These are phyloP conservation scores for Hippocampus kuda DNA, from an alignment of 2,797 vertebrate species.

Conservation along the genomic window DNA sequence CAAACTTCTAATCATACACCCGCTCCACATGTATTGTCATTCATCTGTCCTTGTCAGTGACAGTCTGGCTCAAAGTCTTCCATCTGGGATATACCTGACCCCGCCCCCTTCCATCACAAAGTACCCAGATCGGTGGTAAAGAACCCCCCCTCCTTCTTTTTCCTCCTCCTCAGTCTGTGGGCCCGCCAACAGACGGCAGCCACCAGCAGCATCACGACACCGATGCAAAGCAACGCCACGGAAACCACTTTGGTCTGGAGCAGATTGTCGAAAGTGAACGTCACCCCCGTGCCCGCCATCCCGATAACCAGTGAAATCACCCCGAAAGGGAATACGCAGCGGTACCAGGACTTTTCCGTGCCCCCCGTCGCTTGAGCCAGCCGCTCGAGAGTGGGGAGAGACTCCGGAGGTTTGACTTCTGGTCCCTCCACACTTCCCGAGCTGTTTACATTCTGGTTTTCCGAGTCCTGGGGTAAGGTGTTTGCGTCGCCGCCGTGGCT, in stretches of 20 bases:
- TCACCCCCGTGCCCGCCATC: slow-evolving; percentile 79
- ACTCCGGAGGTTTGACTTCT: slow-evolving; percentile 56
- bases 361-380: slow-evolving; percentile 81
- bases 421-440: slow-evolving; percentile 23
- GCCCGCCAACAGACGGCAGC: slow-evolving; percentile 67
- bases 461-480: slow-evolving; percentile 49
- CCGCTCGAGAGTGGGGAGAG: slow-evolving; percentile 74
- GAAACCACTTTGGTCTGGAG: slow-evolving; percentile 81
- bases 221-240: slow-evolving; percentile 66
- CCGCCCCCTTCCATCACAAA: slow-evolving; percentile 48
- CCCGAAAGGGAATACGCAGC: slow-evolving; percentile 72
- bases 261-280: slow-evolving; percentile 80
- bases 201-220: slow-evolving; percentile 61
- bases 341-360: slow-evolving; percentile 77
- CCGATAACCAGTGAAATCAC: slow-evolving; percentile 87
- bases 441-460: slow-evolving; percentile 42
- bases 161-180: slow-evolving; percentile 58
- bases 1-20: not conserved
- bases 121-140: slow-evolving; percentile 62
- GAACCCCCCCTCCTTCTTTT: slow-evolving; percentile 68
- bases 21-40: not conserved
- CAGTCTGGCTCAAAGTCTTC: slow-evolving; percentile 12
- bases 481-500: slow-evolving; percentile 41
- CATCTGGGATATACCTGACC: not conserved
- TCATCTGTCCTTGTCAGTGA: not conserved